phyloP scores from a whole-genome alignment of 2,888 invertebrate genomes.

The Euspilapteryx auroguttella region DNA sequence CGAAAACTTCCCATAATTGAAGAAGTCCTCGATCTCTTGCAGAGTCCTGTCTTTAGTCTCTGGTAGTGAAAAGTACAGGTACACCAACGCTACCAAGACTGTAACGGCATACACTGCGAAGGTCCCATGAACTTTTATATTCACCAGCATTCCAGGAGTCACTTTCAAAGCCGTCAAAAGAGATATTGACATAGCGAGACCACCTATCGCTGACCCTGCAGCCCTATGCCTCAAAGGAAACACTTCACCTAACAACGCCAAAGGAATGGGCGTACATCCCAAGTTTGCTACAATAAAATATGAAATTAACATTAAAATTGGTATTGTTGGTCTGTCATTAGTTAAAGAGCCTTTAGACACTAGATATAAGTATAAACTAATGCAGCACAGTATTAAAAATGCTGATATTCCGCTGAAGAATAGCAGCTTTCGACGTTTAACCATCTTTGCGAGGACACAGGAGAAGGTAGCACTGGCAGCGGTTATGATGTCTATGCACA shows the following conservation, averaged over 20 bases:
- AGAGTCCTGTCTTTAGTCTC: conserved; percentile 22
- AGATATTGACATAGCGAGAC: conserved; percentile 16
- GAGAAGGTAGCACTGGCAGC: conserved; percentile 19
- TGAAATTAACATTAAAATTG: conserved; percentile 17
- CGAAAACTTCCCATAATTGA: conserved; percentile 8
- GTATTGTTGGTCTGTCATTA: conserved; percentile 9
- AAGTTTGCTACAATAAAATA: conserved; percentile 28
- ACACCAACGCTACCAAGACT: conserved; percentile 11
- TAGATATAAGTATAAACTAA: conserved; percentile 20
- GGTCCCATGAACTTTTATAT: conserved; percentile 23
- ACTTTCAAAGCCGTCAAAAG: conserved; percentile 20
- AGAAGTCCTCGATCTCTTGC: conserved; percentile 20
- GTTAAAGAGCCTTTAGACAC: conserved; percentile 13
- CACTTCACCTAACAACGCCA: conserved; percentile 29
- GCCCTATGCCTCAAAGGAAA: conserved; percentile 28
- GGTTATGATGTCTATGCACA: conserved; percentile 24
- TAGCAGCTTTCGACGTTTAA: conserved; percentile 22
- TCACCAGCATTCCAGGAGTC: conserved; percentile 18
- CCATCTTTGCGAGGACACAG: conserved; percentile 20
- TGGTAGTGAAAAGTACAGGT: conserved; percentile 16
- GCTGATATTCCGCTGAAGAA: conserved; percentile 23
- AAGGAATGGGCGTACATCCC: conserved; percentile 29
- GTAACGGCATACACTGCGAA: conserved; percentile 22
- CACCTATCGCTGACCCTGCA: conserved; percentile 17
- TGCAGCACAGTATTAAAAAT: conserved; percentile 13